A percentile compares a stretch with the other conserved stretches of the same genome.
Evolutionary conservation across 2,113 vertebrate genomes (phyloP).

Genomic region (Columba janthina): DNA sequence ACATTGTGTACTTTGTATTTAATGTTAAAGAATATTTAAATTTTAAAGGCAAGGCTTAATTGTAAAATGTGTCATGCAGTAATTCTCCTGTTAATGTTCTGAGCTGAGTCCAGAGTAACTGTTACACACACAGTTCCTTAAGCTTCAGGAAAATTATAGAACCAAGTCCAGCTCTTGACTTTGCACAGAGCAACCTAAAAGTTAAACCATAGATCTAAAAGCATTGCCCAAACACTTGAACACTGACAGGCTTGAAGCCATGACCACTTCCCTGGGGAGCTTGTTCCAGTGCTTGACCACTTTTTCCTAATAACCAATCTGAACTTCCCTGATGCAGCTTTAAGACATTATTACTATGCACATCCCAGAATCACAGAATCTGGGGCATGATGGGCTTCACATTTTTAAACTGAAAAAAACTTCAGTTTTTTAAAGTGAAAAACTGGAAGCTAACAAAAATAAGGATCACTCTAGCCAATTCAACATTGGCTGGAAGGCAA

Average conservation of each 20-base stretch:
- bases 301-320: not conserved
- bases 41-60: not conserved
- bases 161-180: not conserved
- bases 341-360: not conserved
- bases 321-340: not conserved
- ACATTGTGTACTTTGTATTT: not conserved
- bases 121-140: not conserved
- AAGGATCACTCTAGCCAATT: not conserved
- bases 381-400: not conserved
- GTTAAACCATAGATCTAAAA: not conserved
- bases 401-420: too few relatives aligned
- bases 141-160: not conserved
- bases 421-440: not conserved
- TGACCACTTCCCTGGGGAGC: not conserved
- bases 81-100: not conserved
- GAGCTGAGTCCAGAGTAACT: not conserved
- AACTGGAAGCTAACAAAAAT: not conserved
- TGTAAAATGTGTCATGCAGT: not conserved
- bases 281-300: rapidly evolving
- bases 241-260: rapidly evolving
- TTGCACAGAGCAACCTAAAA: not conserved
- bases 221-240: not conserved
- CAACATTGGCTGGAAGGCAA: not conserved
- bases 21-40: not conserved
- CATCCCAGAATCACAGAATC: not conserved